phyloP scores from a whole-genome alignment of 2,888 invertebrate species.

The Drosophila basisetae region DNA sequence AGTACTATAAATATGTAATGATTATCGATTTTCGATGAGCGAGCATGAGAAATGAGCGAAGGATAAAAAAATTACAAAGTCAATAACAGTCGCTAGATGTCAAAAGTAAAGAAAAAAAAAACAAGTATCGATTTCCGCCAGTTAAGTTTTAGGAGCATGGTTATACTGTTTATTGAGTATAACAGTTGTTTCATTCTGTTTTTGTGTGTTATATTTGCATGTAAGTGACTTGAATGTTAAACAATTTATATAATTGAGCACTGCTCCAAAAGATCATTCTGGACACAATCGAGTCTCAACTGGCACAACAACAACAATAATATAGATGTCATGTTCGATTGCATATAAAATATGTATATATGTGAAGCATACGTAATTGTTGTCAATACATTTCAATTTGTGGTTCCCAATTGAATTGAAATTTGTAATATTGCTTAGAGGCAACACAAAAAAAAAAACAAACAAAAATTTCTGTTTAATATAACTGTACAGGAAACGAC shows the following conservation, averaged over 20 bases:
- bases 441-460: background rate
- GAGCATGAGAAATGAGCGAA: background rate
- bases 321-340: constrained; percentile 49
- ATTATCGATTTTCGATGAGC: constrained; percentile 9
- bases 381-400: constrained; percentile 67
- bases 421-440: constrained; percentile 50
- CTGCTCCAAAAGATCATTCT: constrained; percentile 47
- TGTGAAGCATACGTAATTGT: constrained; percentile 50
- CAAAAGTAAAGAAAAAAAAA: constrained; percentile 1
- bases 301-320: constrained; percentile 25
- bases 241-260: constrained; percentile 56
- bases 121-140: constrained; percentile 3
- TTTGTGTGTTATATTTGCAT: background rate
- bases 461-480: constrained; percentile 35
- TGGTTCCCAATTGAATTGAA: constrained; percentile 63
- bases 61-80: background rate
- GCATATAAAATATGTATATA: constrained; percentile 18
- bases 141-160: background rate
- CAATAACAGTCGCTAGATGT: background rate
- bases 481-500: constrained; percentile 57
- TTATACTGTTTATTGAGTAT: background rate
- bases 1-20: constrained; percentile 3
- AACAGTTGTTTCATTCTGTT: background rate
- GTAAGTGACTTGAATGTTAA: constrained; percentile 30
- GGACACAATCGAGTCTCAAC: constrained; percentile 21